Evolutionary conservation across 2,797 vertebrate genomes (phyloP).

Genomic region (Corythornis leucogaster): DNA sequence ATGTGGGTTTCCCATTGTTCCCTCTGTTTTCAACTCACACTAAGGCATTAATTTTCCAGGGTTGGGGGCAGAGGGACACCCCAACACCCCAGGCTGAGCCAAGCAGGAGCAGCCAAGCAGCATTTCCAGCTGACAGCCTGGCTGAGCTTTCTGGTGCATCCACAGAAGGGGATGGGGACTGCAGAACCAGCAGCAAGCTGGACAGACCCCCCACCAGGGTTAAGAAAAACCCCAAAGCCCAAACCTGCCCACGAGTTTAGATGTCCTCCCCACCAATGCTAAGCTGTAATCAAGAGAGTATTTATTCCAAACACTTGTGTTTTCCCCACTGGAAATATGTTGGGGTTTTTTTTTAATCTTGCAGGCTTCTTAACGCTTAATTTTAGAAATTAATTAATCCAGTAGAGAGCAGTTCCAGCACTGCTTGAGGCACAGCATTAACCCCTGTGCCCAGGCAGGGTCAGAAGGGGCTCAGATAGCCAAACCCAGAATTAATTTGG

Average conservation of each 20-base stretch:
- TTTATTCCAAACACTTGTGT: rapidly evolving
- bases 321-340: background rate
- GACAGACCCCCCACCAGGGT: background rate
- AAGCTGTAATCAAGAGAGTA: background rate
- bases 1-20: background rate
- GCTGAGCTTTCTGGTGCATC: background rate
- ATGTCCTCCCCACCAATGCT: background rate
- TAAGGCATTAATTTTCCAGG: background rate
- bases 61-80: background rate
- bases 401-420: background rate
- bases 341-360: background rate
- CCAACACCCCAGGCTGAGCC: rapidly evolving
- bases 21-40: background rate
- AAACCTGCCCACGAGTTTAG: background rate
- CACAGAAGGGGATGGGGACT: rapidly evolving
- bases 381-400: background rate
- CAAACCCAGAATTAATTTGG: rapidly evolving
- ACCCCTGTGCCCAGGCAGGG: background rate
- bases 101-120: background rate
- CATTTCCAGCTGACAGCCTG: background rate
- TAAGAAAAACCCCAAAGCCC: too few species aligned
- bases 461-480: rapidly evolving
- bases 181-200: background rate
- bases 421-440: background rate
- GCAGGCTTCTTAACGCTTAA: background rate